Evolutionary conservation across 2,797 vertebrate species (phyloP).

Genomic region (Strix occidentalis): DNA sequence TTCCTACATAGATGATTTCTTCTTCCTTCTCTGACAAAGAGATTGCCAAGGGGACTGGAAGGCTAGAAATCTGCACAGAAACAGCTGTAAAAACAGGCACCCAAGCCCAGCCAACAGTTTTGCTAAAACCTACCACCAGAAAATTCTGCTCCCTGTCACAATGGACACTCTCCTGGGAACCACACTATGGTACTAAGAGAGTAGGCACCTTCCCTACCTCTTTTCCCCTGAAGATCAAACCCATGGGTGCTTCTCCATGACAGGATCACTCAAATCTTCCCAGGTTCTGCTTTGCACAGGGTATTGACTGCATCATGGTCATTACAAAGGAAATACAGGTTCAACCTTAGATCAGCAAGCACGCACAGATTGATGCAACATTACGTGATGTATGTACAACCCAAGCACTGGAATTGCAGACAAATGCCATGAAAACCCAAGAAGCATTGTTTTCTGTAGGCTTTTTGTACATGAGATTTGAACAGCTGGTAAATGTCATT

Average conservation of each 20-base stretch:
- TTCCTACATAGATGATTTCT: not conserved
- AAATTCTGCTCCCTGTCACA: not conserved
- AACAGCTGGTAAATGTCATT: not conserved
- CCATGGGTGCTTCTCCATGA: not conserved
- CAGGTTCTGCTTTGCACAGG: not conserved
- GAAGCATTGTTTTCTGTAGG: not conserved
- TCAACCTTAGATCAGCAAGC: not conserved
- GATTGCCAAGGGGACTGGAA: not conserved
- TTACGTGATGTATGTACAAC: too few relatives aligned
- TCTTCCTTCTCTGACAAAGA: not conserved
- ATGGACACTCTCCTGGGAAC: not conserved
- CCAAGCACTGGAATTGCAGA: not conserved
- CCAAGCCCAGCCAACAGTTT: not conserved
- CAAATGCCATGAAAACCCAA: not conserved
- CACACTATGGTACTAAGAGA: not conserved
- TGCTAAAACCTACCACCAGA: accelerated
- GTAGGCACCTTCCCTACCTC: accelerated
- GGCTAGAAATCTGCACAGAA: not conserved
- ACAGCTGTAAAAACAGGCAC: not conserved
- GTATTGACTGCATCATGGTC: not conserved
- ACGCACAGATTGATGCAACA: not conserved
- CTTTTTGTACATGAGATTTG: not conserved
- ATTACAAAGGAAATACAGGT: not conserved
- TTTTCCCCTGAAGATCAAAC: not conserved
- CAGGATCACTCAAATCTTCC: not conserved